Percentiles rank a stretch among this genome's conserved stretches.
Evolutionary conservation across 2,888 invertebrate species (phyloP).

Genomic region (Malthinus seriepunctatus): DNA sequence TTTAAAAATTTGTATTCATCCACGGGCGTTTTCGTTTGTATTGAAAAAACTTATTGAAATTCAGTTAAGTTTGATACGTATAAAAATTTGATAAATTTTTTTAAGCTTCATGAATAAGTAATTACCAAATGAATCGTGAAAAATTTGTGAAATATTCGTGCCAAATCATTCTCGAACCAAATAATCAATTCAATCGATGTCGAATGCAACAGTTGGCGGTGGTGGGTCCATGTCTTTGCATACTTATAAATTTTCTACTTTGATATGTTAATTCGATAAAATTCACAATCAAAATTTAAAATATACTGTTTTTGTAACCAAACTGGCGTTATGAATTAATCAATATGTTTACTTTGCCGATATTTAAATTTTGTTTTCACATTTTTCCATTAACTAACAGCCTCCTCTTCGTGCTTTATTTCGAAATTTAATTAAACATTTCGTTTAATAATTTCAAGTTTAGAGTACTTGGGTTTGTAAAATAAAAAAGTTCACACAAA

Average conservation of each 20-base stretch:
- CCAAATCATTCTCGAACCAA: background rate
- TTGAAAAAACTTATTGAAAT: too few species aligned
- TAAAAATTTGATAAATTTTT: too few species aligned
- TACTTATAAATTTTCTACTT: background rate
- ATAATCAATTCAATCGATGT: constrained; percentile 6
- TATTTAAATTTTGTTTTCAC: background rate
- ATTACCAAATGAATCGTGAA: too few species aligned
- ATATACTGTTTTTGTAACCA: too few species aligned
- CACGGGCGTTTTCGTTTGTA: too few species aligned
- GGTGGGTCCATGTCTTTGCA: background rate
- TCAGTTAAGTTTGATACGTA: too few species aligned
- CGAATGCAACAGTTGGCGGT: constrained; percentile 1
- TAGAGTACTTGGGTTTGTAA: background rate
- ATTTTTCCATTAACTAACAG: background rate
- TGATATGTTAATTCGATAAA: background rate
- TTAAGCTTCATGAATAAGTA: too few species aligned
- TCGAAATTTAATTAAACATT: constrained; percentile 1
- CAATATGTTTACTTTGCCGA: too few species aligned
- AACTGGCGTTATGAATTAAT: too few species aligned
- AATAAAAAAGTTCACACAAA: background rate
- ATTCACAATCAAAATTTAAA: background rate
- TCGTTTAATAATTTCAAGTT: constrained; percentile 1
- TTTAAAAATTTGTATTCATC: too few species aligned
- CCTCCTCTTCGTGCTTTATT: background rate
- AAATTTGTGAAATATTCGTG: too few species aligned